Evolutionary conservation across 2,113 vertebrate genomes (phyloP).

Genomic region (Entelurus aequoreus): DNA sequence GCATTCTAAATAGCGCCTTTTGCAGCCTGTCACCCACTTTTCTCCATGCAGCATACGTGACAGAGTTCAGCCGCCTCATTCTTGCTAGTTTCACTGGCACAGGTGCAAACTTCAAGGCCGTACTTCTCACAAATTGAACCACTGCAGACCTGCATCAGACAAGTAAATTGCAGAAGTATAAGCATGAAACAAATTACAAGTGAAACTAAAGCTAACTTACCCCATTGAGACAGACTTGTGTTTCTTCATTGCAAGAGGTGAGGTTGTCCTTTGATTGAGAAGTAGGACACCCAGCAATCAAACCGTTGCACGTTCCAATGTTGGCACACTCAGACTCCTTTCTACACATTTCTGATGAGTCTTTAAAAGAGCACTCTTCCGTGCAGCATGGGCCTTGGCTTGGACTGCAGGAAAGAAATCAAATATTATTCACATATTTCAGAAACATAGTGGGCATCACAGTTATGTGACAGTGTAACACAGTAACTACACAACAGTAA

Average conservation of each 20-base stretch:
- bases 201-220: constrained; percentile 55
- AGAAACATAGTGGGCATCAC: too few relatives aligned
- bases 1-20: neutral
- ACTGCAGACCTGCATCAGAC: constrained; percentile 79
- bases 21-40: constrained; percentile 75
- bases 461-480: too few relatives aligned
- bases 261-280: constrained; percentile 83
- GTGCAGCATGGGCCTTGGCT: constrained; percentile 95
- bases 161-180: neutral
- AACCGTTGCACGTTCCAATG: constrained; percentile 80
- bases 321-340: constrained; percentile 83
- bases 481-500: too few relatives aligned
- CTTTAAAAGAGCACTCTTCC: constrained; percentile 72
- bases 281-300: constrained; percentile 78
- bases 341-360: constrained; percentile 70
- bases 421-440: neutral
- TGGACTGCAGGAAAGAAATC: constrained; percentile 67
- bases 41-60: constrained; percentile 95
- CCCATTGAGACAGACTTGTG: constrained; percentile 94
- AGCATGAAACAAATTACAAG: neutral
- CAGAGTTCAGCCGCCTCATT: constrained; percentile 87
- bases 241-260: constrained; percentile 82
- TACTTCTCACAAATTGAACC: constrained; percentile 93
- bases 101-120: constrained; percentile 86
- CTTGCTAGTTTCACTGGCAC: constrained; percentile 77